Conservation (phyloP, 1,140 invertebrate species). For the Pogonomyrmex californicus region DNA sequence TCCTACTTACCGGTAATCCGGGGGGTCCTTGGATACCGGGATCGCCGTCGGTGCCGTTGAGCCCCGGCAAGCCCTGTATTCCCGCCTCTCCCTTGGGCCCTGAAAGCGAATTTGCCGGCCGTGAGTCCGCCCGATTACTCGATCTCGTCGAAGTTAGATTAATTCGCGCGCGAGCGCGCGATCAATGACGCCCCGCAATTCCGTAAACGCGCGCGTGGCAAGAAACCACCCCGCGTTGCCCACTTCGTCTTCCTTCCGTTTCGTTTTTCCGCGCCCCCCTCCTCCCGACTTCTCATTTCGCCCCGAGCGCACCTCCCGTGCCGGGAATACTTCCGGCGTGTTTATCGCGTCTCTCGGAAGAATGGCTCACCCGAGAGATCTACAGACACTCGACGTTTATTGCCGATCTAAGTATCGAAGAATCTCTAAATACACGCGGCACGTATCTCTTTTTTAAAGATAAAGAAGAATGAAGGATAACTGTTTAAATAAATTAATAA, state of each 20-base stretch:
- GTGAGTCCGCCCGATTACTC: slow-evolving; percentile 7
- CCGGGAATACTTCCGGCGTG: slow-evolving; percentile 52
- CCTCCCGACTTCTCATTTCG: slow-evolving; percentile 47
- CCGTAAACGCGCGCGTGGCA: slow-evolving; percentile 14
- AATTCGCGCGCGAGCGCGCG: slow-evolving; percentile 24
- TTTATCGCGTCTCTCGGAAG: slow-evolving; percentile 22
- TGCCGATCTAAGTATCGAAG: slow-evolving; percentile 11
- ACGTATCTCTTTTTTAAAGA: background rate
- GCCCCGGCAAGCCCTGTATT: slow-evolving; percentile 88
- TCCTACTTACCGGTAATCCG: slow-evolving; percentile 89
- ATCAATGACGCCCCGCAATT: slow-evolving; percentile 44
- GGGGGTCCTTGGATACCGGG: slow-evolving; percentile 90
- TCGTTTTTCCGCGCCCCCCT: slow-evolving; percentile 15
- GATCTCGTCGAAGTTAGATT: background rate
- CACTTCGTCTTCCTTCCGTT: slow-evolving; percentile 44
- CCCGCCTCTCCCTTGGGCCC: slow-evolving; percentile 88
- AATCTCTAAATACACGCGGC: slow-evolving; percentile 9
- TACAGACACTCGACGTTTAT: slow-evolving; percentile 25
- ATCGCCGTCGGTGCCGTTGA: slow-evolving; percentile 89
- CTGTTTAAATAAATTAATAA: too few relatives aligned
- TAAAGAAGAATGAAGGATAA: background rate
- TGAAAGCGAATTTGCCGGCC: slow-evolving; percentile 77
- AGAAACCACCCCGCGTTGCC: background rate
- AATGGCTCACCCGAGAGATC: slow-evolving; percentile 15
- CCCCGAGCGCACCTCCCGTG: slow-evolving; percentile 21